Evolutionary conservation across 2,113 vertebrate species (phyloP).

Genomic region (Equus przewalskii): DNA sequence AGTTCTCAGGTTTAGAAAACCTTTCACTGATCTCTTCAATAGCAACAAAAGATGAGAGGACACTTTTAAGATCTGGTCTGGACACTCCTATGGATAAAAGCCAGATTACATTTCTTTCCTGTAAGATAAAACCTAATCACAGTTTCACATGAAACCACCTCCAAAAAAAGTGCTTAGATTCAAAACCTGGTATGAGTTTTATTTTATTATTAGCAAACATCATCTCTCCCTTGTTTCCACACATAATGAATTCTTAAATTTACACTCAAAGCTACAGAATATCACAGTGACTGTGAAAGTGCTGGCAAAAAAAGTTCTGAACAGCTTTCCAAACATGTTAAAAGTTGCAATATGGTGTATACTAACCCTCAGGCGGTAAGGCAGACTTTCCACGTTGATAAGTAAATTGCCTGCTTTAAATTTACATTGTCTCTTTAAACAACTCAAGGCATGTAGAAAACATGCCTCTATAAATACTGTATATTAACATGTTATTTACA

Average conservation of each 20-base stretch:
- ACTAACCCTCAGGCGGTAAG: neutral
- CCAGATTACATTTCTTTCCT: neutral
- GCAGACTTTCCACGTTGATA: slow-evolving; percentile 54
- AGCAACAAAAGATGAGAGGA: neutral
- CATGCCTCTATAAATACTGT: slow-evolving; percentile 50
- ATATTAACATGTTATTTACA: slow-evolving; percentile 59
- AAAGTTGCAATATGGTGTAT: slow-evolving; percentile 49
- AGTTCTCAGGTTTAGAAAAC: neutral
- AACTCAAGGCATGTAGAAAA: slow-evolving; percentile 59
- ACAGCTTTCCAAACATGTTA: slow-evolving; percentile 37
- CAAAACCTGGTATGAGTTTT: slow-evolving; percentile 14
- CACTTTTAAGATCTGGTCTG: slow-evolving; percentile 6
- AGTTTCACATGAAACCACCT: neutral
- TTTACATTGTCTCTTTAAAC: slow-evolving; percentile 61
- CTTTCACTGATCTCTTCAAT: neutral
- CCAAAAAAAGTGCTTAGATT: slow-evolving; percentile 17
- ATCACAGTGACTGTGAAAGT: slow-evolving; percentile 11
- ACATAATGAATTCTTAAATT: slow-evolving; percentile 26
- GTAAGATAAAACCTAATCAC: slow-evolving; percentile 21
- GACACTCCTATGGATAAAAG: neutral
- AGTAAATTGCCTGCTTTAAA: slow-evolving; percentile 55
- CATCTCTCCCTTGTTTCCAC: slow-evolving; percentile 41
- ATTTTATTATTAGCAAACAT: slow-evolving; percentile 37
- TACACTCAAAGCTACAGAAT: slow-evolving; percentile 41
- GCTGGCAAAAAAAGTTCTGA: slow-evolving; percentile 1